These are phyloP conservation scores for Oceanodroma tethys DNA, from an alignment of 2,113 vertebrate genomes.

Conservation along the genomic window DNA sequence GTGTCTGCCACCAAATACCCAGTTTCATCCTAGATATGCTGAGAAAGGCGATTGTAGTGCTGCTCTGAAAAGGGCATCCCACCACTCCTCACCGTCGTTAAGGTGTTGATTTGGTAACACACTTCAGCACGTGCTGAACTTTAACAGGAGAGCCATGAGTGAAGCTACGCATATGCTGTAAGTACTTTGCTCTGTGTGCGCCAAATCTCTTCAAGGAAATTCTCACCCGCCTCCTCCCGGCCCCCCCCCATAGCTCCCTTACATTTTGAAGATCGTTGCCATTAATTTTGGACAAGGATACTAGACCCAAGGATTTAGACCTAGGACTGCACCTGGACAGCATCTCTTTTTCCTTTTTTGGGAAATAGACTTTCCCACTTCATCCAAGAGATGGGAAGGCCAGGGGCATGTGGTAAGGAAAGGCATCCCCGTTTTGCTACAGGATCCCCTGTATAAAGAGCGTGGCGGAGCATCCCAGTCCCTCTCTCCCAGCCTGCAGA, in stretches of 20 bases:
- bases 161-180: neutral
- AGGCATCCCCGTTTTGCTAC: neutral
- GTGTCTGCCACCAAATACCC: neutral
- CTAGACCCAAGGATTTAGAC: neutral
- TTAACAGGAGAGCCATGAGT: neutral
- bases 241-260: neutral
- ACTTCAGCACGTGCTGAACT: neutral
- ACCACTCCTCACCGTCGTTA: neutral
- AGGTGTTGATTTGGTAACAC: neutral
- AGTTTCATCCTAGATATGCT: too few relatives aligned
- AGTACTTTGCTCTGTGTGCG: neutral
- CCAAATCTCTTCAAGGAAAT: neutral
- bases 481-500: neutral
- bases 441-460: accelerated
- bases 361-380: neutral
- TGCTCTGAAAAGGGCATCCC: neutral
- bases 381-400: neutral
- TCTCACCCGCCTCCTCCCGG: neutral
- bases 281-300: neutral
- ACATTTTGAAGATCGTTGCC: accelerated
- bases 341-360: neutral
- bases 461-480: neutral
- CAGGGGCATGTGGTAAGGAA: accelerated
- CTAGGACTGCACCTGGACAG: neutral
- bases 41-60: neutral